Base-by-base conservation (phyloP, 2,888 invertebrate species). In the Synanthedon formicaeformis region DNA sequence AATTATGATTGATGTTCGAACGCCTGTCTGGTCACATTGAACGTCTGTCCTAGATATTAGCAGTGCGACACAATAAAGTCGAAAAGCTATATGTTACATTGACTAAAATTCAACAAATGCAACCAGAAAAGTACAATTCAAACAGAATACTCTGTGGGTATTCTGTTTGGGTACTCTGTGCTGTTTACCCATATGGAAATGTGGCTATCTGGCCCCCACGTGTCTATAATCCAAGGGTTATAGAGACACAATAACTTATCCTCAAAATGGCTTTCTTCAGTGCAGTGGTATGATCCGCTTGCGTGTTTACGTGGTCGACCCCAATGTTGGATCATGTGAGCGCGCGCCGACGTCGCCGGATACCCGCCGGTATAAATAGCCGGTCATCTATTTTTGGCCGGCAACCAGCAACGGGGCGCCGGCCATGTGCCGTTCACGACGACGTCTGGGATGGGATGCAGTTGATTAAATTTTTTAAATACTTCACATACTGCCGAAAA, bases 281-380 rank as follows among this genome's bases (percentile, higher is more conserved):
- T 34, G 8, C 34, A 34, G 34, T 34, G 34, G 34, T 10, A 34
- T 34, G 34, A 34, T 34, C 18, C 49, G 73, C 71, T 69, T 74
- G 73, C 76, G 67, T 69, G 67, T 74, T 69, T 63, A 67, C 61
- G 64, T 58, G 65, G 65, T 63, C 63, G 68, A 62, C 59, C 59
- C 59, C 62, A 64, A 62, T 64, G 64, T 65, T 69, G 67, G 65
- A 64, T 64, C 65, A 61, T 58, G 59, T 71, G 75, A 80, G 81
- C 83, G 79, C 76, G 81, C 81, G 78, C 34, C 34, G 10, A 2
- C 34, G 23, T 5, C 77, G 71, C 75, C 85, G 85, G 85, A 85
- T 85, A 81, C 80, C 75, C 72, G 67, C 65, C 66, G 66, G 65
- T 83, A 85, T 83, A 84, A 84, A 84, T 86, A 87, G 81, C 75